Base-by-base conservation (phyloP, 2,113 vertebrate genomes). In the Indicator indicator region DNA sequence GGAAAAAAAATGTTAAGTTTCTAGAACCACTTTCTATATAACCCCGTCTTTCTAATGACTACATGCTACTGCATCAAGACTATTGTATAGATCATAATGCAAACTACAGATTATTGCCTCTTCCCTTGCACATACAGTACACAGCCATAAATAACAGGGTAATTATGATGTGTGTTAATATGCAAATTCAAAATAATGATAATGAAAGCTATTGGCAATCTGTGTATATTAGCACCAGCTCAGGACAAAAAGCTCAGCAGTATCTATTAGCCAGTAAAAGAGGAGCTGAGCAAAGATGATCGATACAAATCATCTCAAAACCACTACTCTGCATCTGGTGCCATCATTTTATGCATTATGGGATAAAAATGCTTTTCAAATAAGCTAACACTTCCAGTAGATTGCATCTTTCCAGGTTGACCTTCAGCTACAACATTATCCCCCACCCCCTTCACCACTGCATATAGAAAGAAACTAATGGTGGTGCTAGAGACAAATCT, bases 241-340 rank as follows among this genome's bases (percentile, higher is more conserved):
- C 75, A 79, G 68, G 58, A 96, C 70, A 94, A 95, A 91, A 80
- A 73, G 36, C 80, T 72, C 85, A 69, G 73, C 85, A 78, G 58
- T 52, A 86, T 54, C 71, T 91, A 87, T 54, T 74, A 83, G 64
- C 23, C 17, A 44, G n/a, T 17, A 87, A 80, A 95, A 89, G 8
- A 86, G 65, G 78, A 94, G 54, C 89, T 21, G n/a, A 93, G 76
- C 32, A 88, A 89, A 91, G 48, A 80, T 32, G 54, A 96, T 95
- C 96, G 91, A 91, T 93, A 94, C 46, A 89, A 89, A 90, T 95
- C 16, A 78, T 86, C 72, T 91, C 73, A 88, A 94, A 95, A 86
- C 56, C 79, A 78, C 82, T 50, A 70, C 79, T 72, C 82, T 80
- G 60, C 87, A 94, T 77, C 84, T 95, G 71, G 33, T 88, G 62